These are phyloP conservation scores for Episyrphus balteatus DNA, from an alignment of 1,140 invertebrate genomes.

Conservation along the genomic window DNA sequence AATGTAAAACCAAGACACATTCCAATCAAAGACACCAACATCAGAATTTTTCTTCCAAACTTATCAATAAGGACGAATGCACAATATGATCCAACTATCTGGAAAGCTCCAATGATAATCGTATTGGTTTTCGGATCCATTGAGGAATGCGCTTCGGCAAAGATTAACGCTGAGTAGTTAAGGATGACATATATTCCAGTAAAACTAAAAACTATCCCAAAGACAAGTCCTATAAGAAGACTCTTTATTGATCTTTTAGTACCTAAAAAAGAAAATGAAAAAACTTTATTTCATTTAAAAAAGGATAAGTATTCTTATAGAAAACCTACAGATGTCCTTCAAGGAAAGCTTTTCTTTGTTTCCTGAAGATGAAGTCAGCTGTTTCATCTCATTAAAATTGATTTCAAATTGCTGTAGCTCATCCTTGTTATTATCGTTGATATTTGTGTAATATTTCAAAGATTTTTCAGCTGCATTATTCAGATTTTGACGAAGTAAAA, in stretches of 20 bases:
- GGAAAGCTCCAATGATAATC: conserved; percentile 42
- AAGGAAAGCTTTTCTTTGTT: conserved; percentile 5
- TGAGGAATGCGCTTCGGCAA: conserved; percentile 45
- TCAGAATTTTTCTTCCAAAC: conserved; percentile 21
- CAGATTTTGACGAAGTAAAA: conserved; percentile 13
- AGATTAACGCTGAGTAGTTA: conserved; percentile 45
- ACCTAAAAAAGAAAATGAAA: conserved; percentile 7
- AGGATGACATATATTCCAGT: conserved; percentile 28
- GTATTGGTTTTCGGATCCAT: conserved; percentile 43
- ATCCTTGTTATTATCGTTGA: conserved; percentile 11
- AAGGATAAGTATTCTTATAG: background rate
- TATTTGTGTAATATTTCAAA: conserved; percentile 21
- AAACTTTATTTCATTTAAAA: no score
- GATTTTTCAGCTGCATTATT: conserved; percentile 16
- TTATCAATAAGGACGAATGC: conserved; percentile 26
- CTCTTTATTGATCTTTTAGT: conserved; percentile 16
- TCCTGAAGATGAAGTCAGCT: conserved; percentile 14
- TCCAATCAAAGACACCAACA: conserved; percentile 19
- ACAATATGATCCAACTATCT: conserved; percentile 37
- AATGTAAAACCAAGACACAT: conserved; percentile 15
- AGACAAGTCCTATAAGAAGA: conserved; percentile 18
- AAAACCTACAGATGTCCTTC: conserved; percentile 24
- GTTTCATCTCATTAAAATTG: conserved; percentile 20
- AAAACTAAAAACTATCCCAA: conserved; percentile 26
- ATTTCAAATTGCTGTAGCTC: conserved; percentile 11